phyloP scores from a whole-genome alignment of 2,113 vertebrate species.

The Tenebrosternarchus preto region DNA sequence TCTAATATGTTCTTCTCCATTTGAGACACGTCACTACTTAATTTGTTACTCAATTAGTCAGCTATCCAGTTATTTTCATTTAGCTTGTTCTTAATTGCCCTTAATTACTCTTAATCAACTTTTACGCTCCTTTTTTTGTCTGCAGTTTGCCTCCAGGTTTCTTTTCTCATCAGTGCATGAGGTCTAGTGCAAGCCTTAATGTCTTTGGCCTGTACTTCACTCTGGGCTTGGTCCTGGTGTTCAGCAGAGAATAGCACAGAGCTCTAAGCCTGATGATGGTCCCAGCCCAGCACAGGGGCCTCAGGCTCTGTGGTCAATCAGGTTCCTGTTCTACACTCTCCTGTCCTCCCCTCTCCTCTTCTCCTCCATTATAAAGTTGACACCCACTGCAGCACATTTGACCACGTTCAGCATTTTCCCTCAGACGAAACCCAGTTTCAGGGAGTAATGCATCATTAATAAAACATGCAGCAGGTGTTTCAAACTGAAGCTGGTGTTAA shows the following conservation, averaged over 20 bases:
- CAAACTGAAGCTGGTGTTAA: slow-evolving; percentile 47
- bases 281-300: no score
- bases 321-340: neutral
- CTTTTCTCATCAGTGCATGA: neutral
- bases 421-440: slow-evolving; percentile 19
- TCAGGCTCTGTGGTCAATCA: neutral
- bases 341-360: neutral
- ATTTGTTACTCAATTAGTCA: neutral
- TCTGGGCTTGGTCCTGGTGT: neutral
- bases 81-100: neutral
- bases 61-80: neutral
- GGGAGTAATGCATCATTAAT: slow-evolving; percentile 15
- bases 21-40: neutral
- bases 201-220: neutral
- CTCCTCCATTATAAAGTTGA: neutral
- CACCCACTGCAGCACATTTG: neutral
- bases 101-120: slow-evolving; percentile 12
- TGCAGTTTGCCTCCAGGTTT: slow-evolving; percentile 3
- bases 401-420: slow-evolving; percentile 6
- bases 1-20: neutral
- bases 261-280: slow-evolving; percentile 1
- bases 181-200: neutral
- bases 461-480: slow-evolving; percentile 40
- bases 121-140: neutral
- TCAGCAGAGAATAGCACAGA: neutral